A percentile compares a stretch with the other conserved stretches of the same genome.
Conservation (phyloP, 2,113 vertebrate species). For the Phalacrocorax brasilianus region DNA sequence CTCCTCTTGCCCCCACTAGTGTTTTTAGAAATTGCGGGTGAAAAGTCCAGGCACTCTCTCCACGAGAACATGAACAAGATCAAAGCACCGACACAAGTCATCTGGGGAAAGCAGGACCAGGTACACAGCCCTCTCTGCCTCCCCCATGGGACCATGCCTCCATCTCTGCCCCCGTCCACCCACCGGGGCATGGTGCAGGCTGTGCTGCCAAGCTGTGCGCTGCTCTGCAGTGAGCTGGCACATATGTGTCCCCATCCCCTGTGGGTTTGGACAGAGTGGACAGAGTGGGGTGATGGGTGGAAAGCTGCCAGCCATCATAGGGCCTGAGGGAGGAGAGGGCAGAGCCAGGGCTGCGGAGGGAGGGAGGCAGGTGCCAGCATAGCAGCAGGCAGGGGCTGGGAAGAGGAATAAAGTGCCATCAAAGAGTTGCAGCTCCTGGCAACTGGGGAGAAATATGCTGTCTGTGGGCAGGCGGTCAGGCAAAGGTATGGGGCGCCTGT, state of each 20-base stretch:
- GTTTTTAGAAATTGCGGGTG: slow-evolving; percentile 82
- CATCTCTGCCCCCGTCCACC: neutral
- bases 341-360: neutral
- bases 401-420: neutral
- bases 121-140: slow-evolving; percentile 51
- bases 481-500: neutral
- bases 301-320: neutral
- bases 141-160: neutral
- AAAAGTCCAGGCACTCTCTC: slow-evolving; percentile 83
- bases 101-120: slow-evolving; percentile 96
- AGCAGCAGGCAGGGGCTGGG: neutral
- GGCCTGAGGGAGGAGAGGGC: neutral
- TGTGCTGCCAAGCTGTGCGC: neutral
- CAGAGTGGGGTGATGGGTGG: neutral
- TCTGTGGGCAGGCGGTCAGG: neutral
- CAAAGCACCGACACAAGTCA: slow-evolving; percentile 83
- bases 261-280: neutral
- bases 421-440: neutral
- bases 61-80: slow-evolving; percentile 88
- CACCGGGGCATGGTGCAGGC: fast-evolving
- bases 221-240: neutral
- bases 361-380: neutral
- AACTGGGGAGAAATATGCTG: neutral
- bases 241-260: fast-evolving
- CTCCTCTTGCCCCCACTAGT: slow-evolving; percentile 72